These are phyloP conservation scores for Adelphocoris suturalis DNA, from an alignment of 2,888 invertebrate genomes.

Conservation along the genomic window DNA sequence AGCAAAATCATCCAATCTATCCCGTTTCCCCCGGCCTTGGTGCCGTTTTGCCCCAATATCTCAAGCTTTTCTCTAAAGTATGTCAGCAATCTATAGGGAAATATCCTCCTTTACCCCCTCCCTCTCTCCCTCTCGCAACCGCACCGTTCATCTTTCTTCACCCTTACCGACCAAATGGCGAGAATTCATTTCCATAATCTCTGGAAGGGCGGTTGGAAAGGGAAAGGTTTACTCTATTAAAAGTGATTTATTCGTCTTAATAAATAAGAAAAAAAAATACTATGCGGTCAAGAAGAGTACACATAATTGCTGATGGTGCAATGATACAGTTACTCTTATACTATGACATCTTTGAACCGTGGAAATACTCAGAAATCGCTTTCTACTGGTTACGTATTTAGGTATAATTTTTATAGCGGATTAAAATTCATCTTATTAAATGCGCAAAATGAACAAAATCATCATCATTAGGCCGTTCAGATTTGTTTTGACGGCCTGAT, in stretches of 20 bases:
- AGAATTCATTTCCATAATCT: slow-evolving; percentile 60
- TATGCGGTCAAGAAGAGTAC: not conserved
- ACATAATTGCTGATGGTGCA: not conserved
- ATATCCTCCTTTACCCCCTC: slow-evolving; percentile 10
- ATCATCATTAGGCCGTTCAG: too few relatives aligned
- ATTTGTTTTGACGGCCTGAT: too few relatives aligned
- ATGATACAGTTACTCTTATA: too few relatives aligned
- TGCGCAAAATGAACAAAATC: too few relatives aligned
- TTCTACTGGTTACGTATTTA: too few relatives aligned
- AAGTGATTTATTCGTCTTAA: slow-evolving; percentile 43
- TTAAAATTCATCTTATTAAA: too few relatives aligned
- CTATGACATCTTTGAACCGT: too few relatives aligned
- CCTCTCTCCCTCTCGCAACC: not conserved
- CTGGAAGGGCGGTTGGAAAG: slow-evolving; percentile 9
- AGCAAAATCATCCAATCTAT: slow-evolving; percentile 68
- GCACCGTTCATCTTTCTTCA: not conserved
- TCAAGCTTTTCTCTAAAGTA: slow-evolving; percentile 56
- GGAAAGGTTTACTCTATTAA: slow-evolving; percentile 46
- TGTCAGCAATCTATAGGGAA: slow-evolving; percentile 68
- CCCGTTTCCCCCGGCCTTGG: not conserved
- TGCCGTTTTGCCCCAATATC: slow-evolving; percentile 54
- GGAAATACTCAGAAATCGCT: too few relatives aligned
- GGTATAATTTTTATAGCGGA: too few relatives aligned
- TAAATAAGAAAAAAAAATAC: not conserved
- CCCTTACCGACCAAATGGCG: not conserved